phyloP scores from a whole-genome alignment of 2,797 vertebrate species.

The Psittacula echo region DNA sequence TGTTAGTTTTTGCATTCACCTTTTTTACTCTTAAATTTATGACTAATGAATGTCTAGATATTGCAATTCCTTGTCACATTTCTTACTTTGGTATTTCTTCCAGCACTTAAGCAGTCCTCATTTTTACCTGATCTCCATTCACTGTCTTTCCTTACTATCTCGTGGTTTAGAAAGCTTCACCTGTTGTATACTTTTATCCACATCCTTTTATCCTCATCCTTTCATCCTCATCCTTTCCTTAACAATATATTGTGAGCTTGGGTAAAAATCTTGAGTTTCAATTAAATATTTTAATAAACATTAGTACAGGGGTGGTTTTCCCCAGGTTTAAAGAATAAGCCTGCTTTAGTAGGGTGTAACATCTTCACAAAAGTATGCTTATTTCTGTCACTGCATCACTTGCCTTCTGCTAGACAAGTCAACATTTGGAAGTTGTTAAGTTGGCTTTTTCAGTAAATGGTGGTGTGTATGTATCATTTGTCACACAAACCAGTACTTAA shows the following conservation, averaged over 20 bases:
- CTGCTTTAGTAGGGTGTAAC: neutral
- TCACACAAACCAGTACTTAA: neutral
- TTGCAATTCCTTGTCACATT: neutral
- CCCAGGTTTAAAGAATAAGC: neutral
- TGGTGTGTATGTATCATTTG: accelerated
- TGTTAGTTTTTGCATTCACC: neutral
- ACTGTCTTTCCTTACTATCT: neutral
- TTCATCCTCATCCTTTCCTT: neutral
- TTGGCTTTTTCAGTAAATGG: neutral
- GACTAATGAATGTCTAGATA: neutral
- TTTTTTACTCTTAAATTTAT: neutral
- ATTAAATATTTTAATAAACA: neutral
- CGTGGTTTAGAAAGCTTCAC: neutral
- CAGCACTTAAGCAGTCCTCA: neutral
- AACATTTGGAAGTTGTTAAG: neutral
- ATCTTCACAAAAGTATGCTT: neutral
- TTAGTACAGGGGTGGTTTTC: neutral
- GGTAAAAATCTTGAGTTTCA: neutral
- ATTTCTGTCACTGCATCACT: neutral
- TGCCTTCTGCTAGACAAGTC: neutral
- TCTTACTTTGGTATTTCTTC: neutral
- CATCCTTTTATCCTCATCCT: no score
- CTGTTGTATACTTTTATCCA: neutral
- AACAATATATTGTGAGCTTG: neutral
- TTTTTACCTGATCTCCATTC: neutral